A percentile compares a stretch with the other conserved stretches of the same genome.
phyloP scores from a whole-genome alignment of 2,113 vertebrate species.

The Steatornis caripensis region DNA sequence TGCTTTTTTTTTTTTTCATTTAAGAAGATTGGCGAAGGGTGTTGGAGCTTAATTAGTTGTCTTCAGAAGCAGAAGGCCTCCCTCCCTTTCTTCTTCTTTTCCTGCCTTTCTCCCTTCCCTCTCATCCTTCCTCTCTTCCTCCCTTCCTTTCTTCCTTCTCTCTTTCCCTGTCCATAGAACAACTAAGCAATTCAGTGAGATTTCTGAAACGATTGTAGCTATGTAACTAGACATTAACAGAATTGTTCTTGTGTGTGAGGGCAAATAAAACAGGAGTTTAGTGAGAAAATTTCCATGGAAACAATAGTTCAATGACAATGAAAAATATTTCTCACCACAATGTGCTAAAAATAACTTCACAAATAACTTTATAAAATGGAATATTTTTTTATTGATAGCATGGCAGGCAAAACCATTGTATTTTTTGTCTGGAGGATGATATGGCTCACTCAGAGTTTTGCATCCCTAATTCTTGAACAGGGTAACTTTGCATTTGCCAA shows the following conservation, averaged over 20 bases:
- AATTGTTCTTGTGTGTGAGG: not conserved
- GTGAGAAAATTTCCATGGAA: constrained; percentile 54
- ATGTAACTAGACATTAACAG: not conserved
- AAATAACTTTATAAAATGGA: constrained; percentile 3
- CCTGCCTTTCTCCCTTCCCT: not conserved
- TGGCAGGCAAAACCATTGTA: not conserved
- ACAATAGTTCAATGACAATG: constrained; percentile 21
- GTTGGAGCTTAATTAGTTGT: not conserved
- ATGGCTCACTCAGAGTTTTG: not conserved
- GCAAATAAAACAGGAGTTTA: not conserved
- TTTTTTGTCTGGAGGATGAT: not conserved
- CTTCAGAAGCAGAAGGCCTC: not conserved
- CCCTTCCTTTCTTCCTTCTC: not conserved
- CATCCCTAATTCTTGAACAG: not conserved
- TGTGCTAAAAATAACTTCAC: constrained; percentile 12
- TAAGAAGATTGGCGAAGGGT: not conserved
- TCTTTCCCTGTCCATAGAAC: not conserved
- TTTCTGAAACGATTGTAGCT: not conserved
- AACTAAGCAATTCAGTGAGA: not conserved
- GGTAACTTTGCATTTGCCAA: not conserved
- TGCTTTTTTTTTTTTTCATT: not conserved
- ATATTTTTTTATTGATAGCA: not conserved
- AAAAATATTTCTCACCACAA: constrained; percentile 7
- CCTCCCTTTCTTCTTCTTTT: not conserved
- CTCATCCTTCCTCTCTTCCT: not conserved